These are phyloP conservation scores for Synergus japonicus DNA, from an alignment of 2,888 invertebrate species.

Conservation along the genomic window DNA sequence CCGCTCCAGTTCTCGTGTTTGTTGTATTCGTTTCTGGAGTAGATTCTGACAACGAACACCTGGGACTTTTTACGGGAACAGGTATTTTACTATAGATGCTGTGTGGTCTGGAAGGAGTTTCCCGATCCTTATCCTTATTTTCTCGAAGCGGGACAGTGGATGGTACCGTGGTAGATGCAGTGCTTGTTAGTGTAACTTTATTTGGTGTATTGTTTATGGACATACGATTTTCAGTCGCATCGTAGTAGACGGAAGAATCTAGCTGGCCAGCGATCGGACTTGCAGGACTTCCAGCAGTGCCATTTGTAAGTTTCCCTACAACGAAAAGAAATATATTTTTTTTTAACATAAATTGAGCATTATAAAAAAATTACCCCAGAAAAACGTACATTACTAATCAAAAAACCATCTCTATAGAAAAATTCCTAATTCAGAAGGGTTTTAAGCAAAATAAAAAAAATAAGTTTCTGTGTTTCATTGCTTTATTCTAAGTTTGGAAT, in stretches of 20 bases:
- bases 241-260: slow-evolving; percentile 88
- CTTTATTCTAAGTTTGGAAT: background rate
- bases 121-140: slow-evolving; percentile 65
- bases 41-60: slow-evolving; percentile 72
- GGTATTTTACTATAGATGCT: slow-evolving; percentile 83
- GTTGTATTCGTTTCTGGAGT: slow-evolving; percentile 71
- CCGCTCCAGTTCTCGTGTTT: slow-evolving; percentile 67
- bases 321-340: background rate
- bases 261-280: slow-evolving; percentile 82
- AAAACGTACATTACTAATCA: background rate
- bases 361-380: background rate
- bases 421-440: background rate
- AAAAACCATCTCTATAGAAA: background rate
- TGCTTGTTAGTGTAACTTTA: slow-evolving; percentile 62
- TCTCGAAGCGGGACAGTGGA: slow-evolving; percentile 64
- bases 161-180: slow-evolving; percentile 62
- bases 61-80: slow-evolving; percentile 79
- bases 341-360: background rate
- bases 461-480: background rate
- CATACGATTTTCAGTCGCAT: slow-evolving; percentile 85
- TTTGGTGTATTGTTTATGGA: slow-evolving; percentile 66
- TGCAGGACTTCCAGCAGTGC: slow-evolving; percentile 73
- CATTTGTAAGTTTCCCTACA: slow-evolving; percentile 73
- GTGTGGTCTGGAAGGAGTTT: slow-evolving; percentile 73
- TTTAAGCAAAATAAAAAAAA: background rate